Conservation (phyloP, 1,140 invertebrate species). For the Plectus sambesii region DNA sequence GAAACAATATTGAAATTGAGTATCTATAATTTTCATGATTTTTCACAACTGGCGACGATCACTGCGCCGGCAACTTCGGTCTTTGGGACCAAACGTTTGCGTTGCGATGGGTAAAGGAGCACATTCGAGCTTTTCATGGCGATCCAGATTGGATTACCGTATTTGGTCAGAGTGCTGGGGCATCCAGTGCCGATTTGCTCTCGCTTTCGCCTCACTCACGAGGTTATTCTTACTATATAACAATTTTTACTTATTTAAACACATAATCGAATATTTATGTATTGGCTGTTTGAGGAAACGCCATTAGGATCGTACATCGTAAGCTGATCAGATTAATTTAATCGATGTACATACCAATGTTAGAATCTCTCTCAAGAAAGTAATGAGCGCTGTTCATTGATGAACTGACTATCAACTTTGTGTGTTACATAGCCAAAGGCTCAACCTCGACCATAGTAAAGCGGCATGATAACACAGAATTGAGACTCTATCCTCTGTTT, state of each 20-base stretch:
- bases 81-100: constrained; percentile 73
- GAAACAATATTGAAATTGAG: no score
- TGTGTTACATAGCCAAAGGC: no score
- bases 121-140: constrained; percentile 44
- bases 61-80: constrained; percentile 50
- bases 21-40: constrained; percentile 31
- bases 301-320: no score
- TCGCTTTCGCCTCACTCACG: constrained; percentile 68
- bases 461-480: no score
- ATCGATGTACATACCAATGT: no score
- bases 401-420: no score
- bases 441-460: no score
- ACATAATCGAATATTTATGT: not conserved
- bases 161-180: constrained; percentile 58
- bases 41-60: constrained; percentile 40
- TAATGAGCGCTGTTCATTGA: no score
- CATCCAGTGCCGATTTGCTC: constrained; percentile 65
- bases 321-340: not conserved
- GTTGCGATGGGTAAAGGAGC: constrained; percentile 50
- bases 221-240: constrained; percentile 46
- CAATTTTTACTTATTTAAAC: not conserved
- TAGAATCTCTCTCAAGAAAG: no score
- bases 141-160: constrained; percentile 52
- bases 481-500: no score
- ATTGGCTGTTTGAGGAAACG: no score